Evolutionary conservation across 2,797 vertebrate species (phyloP), one percentile per base, ranked within the genome.

Genomic region (Sebastes hubbsi): DNA sequence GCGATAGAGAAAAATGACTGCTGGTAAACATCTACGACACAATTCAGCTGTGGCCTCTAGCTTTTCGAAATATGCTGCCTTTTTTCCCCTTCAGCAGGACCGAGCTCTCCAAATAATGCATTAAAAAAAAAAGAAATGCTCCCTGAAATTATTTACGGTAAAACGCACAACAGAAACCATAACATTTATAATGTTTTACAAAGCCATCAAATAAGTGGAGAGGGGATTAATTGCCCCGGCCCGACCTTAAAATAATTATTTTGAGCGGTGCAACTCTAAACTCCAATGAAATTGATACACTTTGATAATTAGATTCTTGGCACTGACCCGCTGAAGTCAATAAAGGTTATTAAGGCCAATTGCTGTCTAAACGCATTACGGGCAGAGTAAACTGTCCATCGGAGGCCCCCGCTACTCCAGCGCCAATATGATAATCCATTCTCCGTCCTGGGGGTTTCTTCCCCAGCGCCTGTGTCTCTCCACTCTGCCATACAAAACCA

Each of bases 341-440:
- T 97, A 97, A 97, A 97, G 97, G 96, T 96, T 97, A 97, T 96
- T 96, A 97, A 96, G 96, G 97, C 96, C 97, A 97, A 97, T 96
- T 95, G 95, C 96, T 96, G 95, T 94, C 94, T 95, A 96, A 97
- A 97, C 85, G 94, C 95, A 93, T 90, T 95, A 96, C 91, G 94
- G 93, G 90, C 89, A 88, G 94, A 94, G 92, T 95, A 93, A 94
- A 96, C 95, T 95, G 95, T 95, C 95, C 95, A 94, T 96, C 95
- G 94, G 94, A 95, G 93, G 92, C 89, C 92, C 96, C 94, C 92
- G 95, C 95, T 92, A 93, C 95, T 96, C 95, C 95, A 95, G 93
- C 89, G 93, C 95, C 96, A 95, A 95, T 95, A 96, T 95, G 94
- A 96, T 96, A 96, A 96, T 96, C 95, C 95, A 94, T 95, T 95